Base-by-base conservation (phyloP, 2,888 invertebrate genomes). In the Melipona beecheii region DNA sequence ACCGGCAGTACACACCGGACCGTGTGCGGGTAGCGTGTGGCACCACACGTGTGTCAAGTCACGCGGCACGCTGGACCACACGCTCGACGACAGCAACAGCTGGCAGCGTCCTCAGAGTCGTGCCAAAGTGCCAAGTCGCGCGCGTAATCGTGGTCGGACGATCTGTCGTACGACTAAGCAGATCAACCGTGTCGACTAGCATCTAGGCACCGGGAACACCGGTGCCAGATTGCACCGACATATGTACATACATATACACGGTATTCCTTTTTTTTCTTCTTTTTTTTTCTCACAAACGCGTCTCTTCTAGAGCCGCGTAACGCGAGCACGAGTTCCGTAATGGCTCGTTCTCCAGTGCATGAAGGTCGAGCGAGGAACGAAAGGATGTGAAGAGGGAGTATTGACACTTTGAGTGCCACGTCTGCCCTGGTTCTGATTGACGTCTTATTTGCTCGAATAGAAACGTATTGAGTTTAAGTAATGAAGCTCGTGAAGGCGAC, bases 31-130 rank as follows among this genome's bases (percentile, higher is more conserved):
- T n/a, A 58, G 73, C 68, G 74, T 71, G 77, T 75, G 80, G 68
- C 80, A 74, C 79, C 80, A 79, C 60, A 64, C 81, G 85, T 81
- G 85, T 77, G 85, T 85, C 85, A 75, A 85, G 85, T 81, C 77
- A 85, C 77, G 74, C 81, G 75, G 76, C 49, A 50, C 72, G 65
- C n/a, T 19, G 77, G 86, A 86, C 86, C 86, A 86, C 86, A 86
- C 83, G 80, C 54, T 78, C 86, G 75, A 80, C 75, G 80, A 70
- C 79, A 78, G 62, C 58, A 80, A 78, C n/a, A 56, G 21, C 50
- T 74, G 62, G 64, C 73, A 52, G 66, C 80, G 73, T 75, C 73
- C 77, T 65, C 36, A 50, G 71, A 83, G 77, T 81, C 78, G 77
- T 78, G 80, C 65, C 78, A 75, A 81, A 79, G 83, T 43, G 43